Conservation (phyloP, 2,888 invertebrate species). For the Bursaphelenchus okinawaensis region DNA sequence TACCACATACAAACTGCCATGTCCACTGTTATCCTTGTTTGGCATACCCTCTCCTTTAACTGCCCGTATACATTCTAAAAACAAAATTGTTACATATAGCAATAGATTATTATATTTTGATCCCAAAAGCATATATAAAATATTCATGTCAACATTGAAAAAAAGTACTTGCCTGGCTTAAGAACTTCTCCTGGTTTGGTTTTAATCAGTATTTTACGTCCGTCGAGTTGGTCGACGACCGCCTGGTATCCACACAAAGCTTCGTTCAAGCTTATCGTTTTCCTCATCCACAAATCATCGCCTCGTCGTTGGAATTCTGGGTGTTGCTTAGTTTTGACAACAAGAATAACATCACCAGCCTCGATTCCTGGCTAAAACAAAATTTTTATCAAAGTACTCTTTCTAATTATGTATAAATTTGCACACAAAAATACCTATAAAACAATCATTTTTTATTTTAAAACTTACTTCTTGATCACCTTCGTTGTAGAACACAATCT, state of each 20-base stretch:
- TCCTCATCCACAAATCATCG: slow-evolving; percentile 65
- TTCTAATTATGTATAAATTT: slow-evolving; percentile 8
- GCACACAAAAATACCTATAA: not conserved
- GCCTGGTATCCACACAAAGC: slow-evolving; percentile 83
- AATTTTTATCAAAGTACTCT: slow-evolving; percentile 4
- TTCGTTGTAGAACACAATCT: slow-evolving; percentile 76
- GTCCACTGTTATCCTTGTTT: slow-evolving; percentile 21
- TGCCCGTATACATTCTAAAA: slow-evolving; percentile 66
- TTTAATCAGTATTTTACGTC: slow-evolving; percentile 73
- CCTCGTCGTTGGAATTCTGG: slow-evolving; percentile 73
- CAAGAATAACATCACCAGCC: slow-evolving; percentile 81
- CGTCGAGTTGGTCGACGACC: slow-evolving; percentile 81
- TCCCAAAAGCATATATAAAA: not conserved
- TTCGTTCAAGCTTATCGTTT: slow-evolving; percentile 71
- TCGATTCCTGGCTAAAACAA: slow-evolving; percentile 70
- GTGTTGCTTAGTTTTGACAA: slow-evolving; percentile 76
- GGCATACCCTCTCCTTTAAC: slow-evolving; percentile 87
- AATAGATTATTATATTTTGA: not conserved
- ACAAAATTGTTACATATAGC: not conserved
- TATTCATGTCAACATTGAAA: not conserved
- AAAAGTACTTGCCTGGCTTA: slow-evolving; percentile 74
- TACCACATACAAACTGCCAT: slow-evolving; percentile 76
- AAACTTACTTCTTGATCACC: slow-evolving; percentile 72
- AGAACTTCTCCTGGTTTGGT: slow-evolving; percentile 76
- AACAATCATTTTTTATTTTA: not conserved